Evolutionary conservation across 2,113 vertebrate genomes (phyloP).

Genomic region (Hippocampus abdominalis): DNA sequence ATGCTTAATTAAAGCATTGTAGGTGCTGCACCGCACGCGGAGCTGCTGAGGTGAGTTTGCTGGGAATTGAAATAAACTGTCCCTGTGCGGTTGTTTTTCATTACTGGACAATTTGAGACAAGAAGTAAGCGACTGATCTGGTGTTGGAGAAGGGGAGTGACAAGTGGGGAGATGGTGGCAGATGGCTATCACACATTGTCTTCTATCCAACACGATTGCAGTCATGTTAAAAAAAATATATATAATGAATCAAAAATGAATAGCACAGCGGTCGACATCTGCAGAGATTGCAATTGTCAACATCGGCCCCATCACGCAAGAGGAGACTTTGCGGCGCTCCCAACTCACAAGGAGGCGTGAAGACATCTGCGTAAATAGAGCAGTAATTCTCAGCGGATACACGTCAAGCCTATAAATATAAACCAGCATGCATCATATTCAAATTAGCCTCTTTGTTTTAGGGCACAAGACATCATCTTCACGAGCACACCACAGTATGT

Average conservation of each 20-base stretch:
- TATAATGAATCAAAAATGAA: not conserved
- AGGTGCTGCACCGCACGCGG: not conserved
- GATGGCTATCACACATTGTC: not conserved
- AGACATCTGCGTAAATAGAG: slow-evolving; percentile 53
- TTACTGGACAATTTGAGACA: not conserved
- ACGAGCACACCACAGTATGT: not conserved
- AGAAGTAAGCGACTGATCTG: not conserved
- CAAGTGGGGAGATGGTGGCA: not conserved
- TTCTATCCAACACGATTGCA: not conserved
- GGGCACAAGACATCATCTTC: not conserved
- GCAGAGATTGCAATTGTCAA: not conserved
- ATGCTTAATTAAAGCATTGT: not conserved
- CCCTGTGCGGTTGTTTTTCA: not conserved
- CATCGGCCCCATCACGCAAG: not conserved
- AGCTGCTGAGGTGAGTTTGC: not conserved
- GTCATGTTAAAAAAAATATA: not conserved
- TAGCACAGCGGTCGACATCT: not conserved
- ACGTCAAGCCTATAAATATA: slow-evolving; percentile 39
- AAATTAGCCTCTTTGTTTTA: slow-evolving; percentile 44
- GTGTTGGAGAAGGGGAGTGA: not conserved
- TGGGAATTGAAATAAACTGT: not conserved
- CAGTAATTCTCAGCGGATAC: slow-evolving; percentile 32
- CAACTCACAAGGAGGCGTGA: slow-evolving; percentile 33
- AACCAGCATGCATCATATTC: slow-evolving; percentile 13
- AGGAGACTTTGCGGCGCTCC: slow-evolving; percentile 20